Evolutionary conservation across 2,888 invertebrate genomes (phyloP).

Genomic region (Cataglyphis albicans): DNA sequence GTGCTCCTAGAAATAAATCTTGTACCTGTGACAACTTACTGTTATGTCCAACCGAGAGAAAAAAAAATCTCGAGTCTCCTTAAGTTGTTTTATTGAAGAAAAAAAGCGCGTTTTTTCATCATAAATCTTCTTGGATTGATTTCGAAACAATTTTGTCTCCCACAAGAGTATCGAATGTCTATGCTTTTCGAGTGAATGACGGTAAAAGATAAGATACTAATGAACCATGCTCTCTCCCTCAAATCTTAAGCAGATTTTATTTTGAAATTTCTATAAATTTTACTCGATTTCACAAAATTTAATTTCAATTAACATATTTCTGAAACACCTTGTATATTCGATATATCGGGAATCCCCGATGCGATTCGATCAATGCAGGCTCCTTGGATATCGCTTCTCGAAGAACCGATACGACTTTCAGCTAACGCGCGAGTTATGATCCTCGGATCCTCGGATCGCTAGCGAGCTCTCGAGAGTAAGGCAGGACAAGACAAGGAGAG

Average conservation of each 20-base stretch:
- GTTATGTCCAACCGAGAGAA: not conserved
- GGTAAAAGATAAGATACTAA: not conserved
- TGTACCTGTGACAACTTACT: not conserved
- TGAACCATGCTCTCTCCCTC: not conserved
- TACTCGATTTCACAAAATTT: not conserved
- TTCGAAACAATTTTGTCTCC: not conserved
- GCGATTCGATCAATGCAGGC: constrained; percentile 10
- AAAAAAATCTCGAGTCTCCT: constrained; percentile 9
- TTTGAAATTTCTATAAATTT: not conserved
- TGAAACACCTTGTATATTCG: too few relatives aligned
- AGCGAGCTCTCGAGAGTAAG: constrained; percentile 4
- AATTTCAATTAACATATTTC: not conserved
- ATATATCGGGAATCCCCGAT: too few relatives aligned
- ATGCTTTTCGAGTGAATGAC: not conserved
- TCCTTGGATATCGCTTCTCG: constrained; percentile 16
- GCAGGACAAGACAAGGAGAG: not conserved
- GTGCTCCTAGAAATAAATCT: constrained; percentile 14
- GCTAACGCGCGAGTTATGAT: constrained; percentile 14
- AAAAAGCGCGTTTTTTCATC: not conserved
- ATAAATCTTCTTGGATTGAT: not conserved
- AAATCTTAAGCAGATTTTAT: not conserved
- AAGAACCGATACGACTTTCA: not conserved
- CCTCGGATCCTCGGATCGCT: constrained; percentile 24
- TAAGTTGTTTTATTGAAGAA: not conserved
- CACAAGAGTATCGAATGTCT: not conserved